A percentile compares a stretch with the other conserved stretches of the same genome.
These are phyloP conservation scores for Entomobrya multifasciata DNA, from an alignment of 2,888 invertebrate species.

Conservation along the genomic window DNA sequence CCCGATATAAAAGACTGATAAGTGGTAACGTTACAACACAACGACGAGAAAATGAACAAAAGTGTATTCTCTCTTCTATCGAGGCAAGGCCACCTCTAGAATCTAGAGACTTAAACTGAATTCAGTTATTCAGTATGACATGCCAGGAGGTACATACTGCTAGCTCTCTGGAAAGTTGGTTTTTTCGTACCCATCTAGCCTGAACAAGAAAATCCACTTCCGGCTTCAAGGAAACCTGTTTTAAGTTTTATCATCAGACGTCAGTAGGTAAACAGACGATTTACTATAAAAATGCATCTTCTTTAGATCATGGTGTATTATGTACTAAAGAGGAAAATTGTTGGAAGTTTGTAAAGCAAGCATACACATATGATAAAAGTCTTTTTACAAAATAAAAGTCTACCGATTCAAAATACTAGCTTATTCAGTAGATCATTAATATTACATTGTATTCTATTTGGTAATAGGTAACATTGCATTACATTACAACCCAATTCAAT, in stretches of 20 bases:
- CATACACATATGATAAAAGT: background rate
- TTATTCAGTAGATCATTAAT: too few relatives aligned
- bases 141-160: background rate
- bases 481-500: too few relatives aligned
- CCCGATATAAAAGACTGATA: too few relatives aligned
- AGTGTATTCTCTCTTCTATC: too few relatives aligned
- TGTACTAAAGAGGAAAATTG: background rate
- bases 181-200: too few relatives aligned
- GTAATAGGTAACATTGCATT: too few relatives aligned
- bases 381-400: background rate
- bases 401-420: too few relatives aligned
- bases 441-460: too few relatives aligned
- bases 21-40: background rate
- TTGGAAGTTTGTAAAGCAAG: background rate
- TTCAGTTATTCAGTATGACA: background rate
- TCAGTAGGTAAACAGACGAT: too few relatives aligned
- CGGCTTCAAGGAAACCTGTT: background rate
- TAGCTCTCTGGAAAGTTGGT: background rate
- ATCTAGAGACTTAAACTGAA: background rate
- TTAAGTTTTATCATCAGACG: background rate
- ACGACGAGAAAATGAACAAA: background rate
- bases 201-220: conserved; percentile 26
- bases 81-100: background rate
- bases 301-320: background rate
- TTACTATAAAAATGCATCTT: background rate